These are phyloP conservation scores for Trichogramma pretiosum DNA, from an alignment of 1,140 invertebrate species.

Conservation along the genomic window DNA sequence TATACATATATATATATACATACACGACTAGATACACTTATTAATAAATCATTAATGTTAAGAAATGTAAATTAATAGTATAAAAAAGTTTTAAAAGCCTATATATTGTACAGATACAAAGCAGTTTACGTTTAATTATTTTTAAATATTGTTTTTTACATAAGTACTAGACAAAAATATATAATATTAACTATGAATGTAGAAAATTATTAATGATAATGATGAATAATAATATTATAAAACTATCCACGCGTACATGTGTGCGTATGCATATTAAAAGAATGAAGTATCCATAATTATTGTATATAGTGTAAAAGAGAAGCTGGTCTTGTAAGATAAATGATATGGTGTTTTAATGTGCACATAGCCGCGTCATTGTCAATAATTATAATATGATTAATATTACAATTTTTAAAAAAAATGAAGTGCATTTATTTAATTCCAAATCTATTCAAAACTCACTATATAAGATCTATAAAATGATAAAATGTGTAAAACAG, in stretches of 20 bases:
- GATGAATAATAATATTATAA: constrained; percentile 36
- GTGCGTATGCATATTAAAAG: too few relatives aligned
- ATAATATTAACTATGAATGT: constrained; percentile 24
- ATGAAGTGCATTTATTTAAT: constrained; percentile 1
- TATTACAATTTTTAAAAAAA: constrained; percentile 44
- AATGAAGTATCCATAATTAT: constrained; percentile 43
- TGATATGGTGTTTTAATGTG: constrained; percentile 52
- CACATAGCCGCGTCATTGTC: constrained; percentile 50
- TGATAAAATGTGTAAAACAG: too few relatives aligned
- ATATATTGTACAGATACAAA: constrained; percentile 41
- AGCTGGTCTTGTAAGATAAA: constrained; percentile 52
- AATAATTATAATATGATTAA: constrained; percentile 48
- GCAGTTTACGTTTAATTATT: constrained; percentile 33
- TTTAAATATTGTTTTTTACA: constrained; percentile 32
- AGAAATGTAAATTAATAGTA: constrained; percentile 30
- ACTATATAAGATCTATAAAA: too few relatives aligned
- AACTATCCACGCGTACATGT: too few relatives aligned
- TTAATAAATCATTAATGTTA: constrained; percentile 14
- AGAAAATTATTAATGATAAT: constrained; percentile 28
- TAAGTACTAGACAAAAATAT: constrained; percentile 22
- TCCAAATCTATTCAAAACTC: constrained; percentile 1
- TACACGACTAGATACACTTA: too few relatives aligned
- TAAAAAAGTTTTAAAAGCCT: constrained; percentile 40
- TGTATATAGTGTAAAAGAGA: constrained; percentile 50
- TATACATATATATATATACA: neutral